These are phyloP conservation scores for Pantelozetes paolii DNA, from an alignment of 2,888 invertebrate species.

Conservation along the genomic window DNA sequence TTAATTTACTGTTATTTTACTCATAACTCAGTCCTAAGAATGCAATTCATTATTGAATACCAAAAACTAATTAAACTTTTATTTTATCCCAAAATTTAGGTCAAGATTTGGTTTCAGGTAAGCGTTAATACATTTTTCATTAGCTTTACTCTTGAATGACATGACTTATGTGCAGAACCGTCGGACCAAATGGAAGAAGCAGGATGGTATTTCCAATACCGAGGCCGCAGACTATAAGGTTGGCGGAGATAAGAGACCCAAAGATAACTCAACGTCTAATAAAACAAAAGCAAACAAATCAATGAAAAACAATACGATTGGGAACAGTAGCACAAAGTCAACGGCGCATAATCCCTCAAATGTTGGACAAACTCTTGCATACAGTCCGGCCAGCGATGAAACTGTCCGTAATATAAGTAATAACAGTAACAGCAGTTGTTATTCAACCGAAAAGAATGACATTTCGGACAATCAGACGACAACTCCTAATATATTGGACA, in stretches of 20 bases:
- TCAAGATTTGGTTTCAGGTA: slow-evolving; percentile 78
- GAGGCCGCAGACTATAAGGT: slow-evolving; percentile 76
- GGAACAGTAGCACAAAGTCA: neutral
- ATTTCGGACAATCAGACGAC: neutral
- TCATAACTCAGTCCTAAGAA: too few species aligned
- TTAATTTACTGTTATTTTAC: too few species aligned
- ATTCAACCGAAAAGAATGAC: slow-evolving; percentile 7
- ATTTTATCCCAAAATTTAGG: slow-evolving; percentile 60
- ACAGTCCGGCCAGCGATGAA: slow-evolving; percentile 5
- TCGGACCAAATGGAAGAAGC: slow-evolving; percentile 80
- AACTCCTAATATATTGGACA: neutral
- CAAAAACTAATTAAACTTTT: neutral
- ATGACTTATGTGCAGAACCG: slow-evolving; percentile 62
- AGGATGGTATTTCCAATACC: slow-evolving; percentile 82
- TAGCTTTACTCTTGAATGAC: neutral
- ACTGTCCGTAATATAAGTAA: slow-evolving; percentile 4
- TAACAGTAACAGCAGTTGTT: slow-evolving; percentile 32
- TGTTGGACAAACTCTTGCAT: neutral
- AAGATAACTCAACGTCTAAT: slow-evolving; percentile 32
- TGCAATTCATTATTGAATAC: too few species aligned
- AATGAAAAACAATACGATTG: slow-evolving; percentile 39
- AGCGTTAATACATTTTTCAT: neutral
- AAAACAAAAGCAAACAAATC: slow-evolving; percentile 44
- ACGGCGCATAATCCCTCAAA: neutral
- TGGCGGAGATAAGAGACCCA: slow-evolving; percentile 40